These are phyloP conservation scores for Micronycteris hirsuta DNA, from an alignment of 2,113 vertebrate species.

Conservation along the genomic window DNA sequence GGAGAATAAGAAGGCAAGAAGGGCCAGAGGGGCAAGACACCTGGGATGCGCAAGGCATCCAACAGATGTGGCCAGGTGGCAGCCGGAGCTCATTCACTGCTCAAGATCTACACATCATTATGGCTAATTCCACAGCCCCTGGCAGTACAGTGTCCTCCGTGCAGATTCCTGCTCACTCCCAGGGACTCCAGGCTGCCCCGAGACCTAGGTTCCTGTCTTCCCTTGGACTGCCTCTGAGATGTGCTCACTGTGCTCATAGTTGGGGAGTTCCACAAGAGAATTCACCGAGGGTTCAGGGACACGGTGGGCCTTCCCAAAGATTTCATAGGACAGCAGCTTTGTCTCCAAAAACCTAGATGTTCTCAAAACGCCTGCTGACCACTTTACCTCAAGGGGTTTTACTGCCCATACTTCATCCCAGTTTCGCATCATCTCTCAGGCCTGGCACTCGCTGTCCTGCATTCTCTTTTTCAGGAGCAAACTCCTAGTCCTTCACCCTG, in stretches of 20 bases:
- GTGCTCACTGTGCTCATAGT: not conserved
- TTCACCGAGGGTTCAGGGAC: not conserved
- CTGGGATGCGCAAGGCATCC: not conserved
- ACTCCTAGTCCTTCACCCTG: not conserved
- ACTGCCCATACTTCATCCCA: rapidly evolving
- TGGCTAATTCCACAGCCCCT: not conserved
- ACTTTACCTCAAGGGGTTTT: not conserved
- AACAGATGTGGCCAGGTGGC: not conserved
- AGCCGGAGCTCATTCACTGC: not conserved
- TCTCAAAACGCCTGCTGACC: not conserved
- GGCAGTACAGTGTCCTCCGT: not conserved
- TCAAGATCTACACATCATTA: not conserved
- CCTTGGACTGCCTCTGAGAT: not conserved
- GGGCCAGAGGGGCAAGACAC: not conserved
- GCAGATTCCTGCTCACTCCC: not conserved
- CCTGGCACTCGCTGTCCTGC: not conserved
- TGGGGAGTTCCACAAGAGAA: not conserved
- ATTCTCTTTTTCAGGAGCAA: not conserved
- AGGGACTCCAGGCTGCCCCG: not conserved
- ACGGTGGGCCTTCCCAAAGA: not conserved
- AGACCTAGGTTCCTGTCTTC: not conserved
- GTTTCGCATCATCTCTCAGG: not conserved
- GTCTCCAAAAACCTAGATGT: not conserved
- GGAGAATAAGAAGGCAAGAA: not conserved
- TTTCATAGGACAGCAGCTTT: not conserved